Evolutionary conservation across 2,888 invertebrate genomes (phyloP).

Genomic region (Luperina nickerlii): DNA sequence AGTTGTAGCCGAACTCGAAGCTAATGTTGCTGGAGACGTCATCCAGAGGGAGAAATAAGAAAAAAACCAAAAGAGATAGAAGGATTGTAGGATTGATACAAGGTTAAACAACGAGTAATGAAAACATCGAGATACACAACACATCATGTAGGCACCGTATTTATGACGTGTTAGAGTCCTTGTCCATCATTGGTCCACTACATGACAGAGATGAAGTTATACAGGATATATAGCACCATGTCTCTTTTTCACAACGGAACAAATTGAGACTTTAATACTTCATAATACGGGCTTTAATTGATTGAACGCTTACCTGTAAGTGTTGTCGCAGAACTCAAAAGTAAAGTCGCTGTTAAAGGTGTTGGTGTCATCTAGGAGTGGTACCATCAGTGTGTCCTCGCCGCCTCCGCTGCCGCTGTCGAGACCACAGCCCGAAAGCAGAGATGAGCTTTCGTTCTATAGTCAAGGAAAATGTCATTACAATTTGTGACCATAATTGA

Average conservation of each 20-base stretch:
- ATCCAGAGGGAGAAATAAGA: slow-evolving; percentile 43
- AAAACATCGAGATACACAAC: slow-evolving; percentile 35
- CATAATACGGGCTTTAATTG: slow-evolving; percentile 18
- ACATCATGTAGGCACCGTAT: slow-evolving; percentile 26
- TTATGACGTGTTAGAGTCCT: neutral
- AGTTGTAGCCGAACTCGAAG: slow-evolving; percentile 56
- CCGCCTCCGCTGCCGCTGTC: slow-evolving; percentile 90
- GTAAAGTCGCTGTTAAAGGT: slow-evolving; percentile 93
- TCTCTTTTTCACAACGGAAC: neutral
- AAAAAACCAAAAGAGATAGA: slow-evolving; percentile 54
- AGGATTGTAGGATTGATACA: slow-evolving; percentile 29
- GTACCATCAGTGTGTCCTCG: slow-evolving; percentile 94
- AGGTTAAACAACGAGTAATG: slow-evolving; percentile 17
- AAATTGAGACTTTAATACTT: slow-evolving; percentile 7
- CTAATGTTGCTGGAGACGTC: slow-evolving; percentile 50
- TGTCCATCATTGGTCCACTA: neutral
- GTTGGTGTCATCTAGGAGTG: slow-evolving; percentile 91
- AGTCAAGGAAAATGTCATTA: neutral
- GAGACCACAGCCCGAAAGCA: slow-evolving; percentile 83
- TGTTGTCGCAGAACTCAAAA: slow-evolving; percentile 95
- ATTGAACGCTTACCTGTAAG: slow-evolving; percentile 91
- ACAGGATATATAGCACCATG: neutral
- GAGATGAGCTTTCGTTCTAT: slow-evolving; percentile 94
- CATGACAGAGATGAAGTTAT: neutral
- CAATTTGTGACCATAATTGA: too few relatives aligned